phyloP scores from a whole-genome alignment of 2,113 vertebrate genomes.

The Heptranchias perlo region DNA sequence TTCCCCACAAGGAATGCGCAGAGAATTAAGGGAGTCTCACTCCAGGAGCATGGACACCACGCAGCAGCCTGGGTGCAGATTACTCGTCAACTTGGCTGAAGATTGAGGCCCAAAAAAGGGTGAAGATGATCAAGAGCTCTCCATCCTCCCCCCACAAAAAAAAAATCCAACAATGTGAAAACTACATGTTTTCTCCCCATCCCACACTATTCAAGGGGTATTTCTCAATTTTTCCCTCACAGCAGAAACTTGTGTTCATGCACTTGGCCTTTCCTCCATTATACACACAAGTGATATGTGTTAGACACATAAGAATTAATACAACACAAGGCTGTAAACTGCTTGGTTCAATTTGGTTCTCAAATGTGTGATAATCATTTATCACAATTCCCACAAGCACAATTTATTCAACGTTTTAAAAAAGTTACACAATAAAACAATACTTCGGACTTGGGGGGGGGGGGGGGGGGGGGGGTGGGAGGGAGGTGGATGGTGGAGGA shows the following conservation, averaged over 20 bases:
- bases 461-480: no score
- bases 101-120: neutral
- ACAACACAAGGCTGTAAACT: neutral
- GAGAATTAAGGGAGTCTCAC: neutral
- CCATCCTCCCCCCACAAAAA: neutral
- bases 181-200: neutral
- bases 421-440: neutral
- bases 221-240: neutral
- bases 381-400: neutral
- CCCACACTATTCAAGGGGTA: neutral
- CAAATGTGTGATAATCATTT: neutral
- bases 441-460: no score
- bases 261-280: neutral
- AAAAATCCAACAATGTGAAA: neutral
- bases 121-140: neutral
- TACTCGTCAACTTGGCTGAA: neutral
- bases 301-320: neutral
- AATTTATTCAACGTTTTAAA: conserved; percentile 5
- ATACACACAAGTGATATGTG: neutral
- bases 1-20: neutral
- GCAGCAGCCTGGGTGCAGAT: neutral
- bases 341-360: neutral
- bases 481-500: no score
- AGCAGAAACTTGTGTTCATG: neutral
- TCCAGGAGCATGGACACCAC: neutral